Evolutionary conservation across 2,888 invertebrate genomes (phyloP).

Genomic region (Diarsia brunnea): DNA sequence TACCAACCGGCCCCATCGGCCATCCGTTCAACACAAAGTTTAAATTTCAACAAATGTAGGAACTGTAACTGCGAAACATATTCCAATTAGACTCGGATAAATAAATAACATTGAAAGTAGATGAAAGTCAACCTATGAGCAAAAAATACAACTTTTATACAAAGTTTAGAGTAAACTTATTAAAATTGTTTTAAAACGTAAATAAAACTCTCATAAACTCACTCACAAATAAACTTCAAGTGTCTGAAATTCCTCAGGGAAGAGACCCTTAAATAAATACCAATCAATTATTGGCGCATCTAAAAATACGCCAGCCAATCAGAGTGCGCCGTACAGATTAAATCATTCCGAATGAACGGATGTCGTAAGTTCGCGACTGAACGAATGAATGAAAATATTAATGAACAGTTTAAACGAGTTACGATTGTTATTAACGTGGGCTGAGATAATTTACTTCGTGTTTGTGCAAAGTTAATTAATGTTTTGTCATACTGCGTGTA

Average conservation of each 20-base stretch:
- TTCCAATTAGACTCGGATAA: background rate
- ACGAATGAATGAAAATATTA: conserved; percentile 39
- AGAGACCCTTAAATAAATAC: conserved; percentile 19
- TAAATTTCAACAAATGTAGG: no score
- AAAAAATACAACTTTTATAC: conserved; percentile 13
- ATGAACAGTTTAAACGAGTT: conserved; percentile 8
- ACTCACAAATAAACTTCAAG: background rate
- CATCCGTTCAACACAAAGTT: background rate
- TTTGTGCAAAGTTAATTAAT: conserved; percentile 14
- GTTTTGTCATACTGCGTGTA: background rate
- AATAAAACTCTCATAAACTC: conserved; percentile 14
- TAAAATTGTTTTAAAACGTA: background rate
- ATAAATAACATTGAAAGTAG: background rate
- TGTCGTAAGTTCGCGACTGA: conserved; percentile 19
- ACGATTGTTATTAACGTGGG: conserved; percentile 9
- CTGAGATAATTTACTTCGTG: conserved; percentile 5
- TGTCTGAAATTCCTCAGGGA: conserved; percentile 3
- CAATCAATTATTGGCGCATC: conserved; percentile 14
- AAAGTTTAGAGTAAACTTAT: background rate
- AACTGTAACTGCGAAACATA: background rate
- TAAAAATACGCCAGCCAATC: conserved; percentile 22
- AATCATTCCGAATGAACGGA: conserved; percentile 31
- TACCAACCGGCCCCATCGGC: no score
- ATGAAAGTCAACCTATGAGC: conserved; percentile 9
- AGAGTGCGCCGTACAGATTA: conserved; percentile 13